These are phyloP conservation scores for Cryptus viduatorius DNA, from an alignment of 2,888 invertebrate genomes.

Conservation along the genomic window DNA sequence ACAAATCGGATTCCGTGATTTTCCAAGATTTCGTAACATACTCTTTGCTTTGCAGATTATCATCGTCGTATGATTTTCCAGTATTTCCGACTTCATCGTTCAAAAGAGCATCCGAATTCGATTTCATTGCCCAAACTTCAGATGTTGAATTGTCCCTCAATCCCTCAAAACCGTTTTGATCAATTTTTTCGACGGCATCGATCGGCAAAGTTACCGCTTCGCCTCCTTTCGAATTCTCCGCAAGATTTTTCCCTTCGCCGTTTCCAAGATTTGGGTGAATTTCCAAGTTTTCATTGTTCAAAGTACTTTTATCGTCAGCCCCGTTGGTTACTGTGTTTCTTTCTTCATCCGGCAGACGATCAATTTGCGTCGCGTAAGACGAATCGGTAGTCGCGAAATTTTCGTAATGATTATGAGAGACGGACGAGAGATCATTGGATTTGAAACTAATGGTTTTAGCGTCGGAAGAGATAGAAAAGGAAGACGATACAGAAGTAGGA, in stretches of 20 bases:
- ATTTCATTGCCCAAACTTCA: not conserved
- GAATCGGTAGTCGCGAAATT: not conserved
- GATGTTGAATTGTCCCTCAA: not conserved
- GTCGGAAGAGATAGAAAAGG: slow-evolving; percentile 41
- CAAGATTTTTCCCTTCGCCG: not conserved
- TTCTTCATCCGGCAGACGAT: not conserved
- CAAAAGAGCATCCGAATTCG: slow-evolving; percentile 32
- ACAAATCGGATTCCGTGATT: not conserved
- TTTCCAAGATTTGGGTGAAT: not conserved
- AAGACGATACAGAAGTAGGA: slow-evolving; percentile 41
- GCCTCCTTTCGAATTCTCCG: not conserved
- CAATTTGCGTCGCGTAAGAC: not conserved
- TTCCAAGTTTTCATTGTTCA: slow-evolving; percentile 13
- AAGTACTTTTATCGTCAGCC: not conserved
- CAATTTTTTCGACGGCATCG: not conserved
- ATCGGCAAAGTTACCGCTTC: not conserved
- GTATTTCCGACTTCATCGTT: slow-evolving; percentile 24
- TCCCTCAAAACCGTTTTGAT: not conserved
- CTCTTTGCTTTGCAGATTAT: not conserved
- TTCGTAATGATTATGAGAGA: not conserved
- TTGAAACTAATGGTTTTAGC: not conserved
- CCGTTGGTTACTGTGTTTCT: not conserved
- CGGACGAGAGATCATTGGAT: not conserved
- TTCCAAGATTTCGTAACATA: too few species aligned
- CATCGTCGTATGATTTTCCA: not conserved